Evolutionary conservation across 2,113 vertebrate genomes (phyloP).

Genomic region (Triplophysa siluroides): DNA sequence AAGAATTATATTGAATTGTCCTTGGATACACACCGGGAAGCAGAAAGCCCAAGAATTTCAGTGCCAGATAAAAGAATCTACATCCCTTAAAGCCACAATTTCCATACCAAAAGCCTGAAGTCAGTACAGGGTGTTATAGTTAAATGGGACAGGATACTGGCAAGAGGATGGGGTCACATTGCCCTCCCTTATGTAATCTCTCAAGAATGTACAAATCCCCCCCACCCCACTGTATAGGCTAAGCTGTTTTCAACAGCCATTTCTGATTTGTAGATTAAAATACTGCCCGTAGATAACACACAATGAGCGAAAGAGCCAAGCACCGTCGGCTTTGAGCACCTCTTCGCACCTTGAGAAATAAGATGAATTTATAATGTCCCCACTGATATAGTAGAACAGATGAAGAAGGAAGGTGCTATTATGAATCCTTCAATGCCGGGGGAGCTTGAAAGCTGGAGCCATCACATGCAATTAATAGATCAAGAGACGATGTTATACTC

Average conservation of each 20-base stretch:
- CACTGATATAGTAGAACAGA: constrained; percentile 24
- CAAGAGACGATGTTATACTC: constrained; percentile 32
- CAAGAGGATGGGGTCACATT: constrained; percentile 44
- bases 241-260: constrained; percentile 40
- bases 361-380: constrained; percentile 48
- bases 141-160: constrained; percentile 49
- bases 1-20: constrained; percentile 37
- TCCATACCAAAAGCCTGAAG: constrained; percentile 62
- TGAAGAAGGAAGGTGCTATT: constrained; percentile 31
- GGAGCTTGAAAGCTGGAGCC: constrained; percentile 12
- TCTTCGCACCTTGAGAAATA: constrained; percentile 36
- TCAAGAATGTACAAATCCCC: constrained; percentile 57
- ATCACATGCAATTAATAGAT: constrained; percentile 41
- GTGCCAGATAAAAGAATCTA: constrained; percentile 44
- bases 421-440: constrained; percentile 26
- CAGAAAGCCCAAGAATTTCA: constrained; percentile 53
- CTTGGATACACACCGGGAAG: constrained; percentile 52
- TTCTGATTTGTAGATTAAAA: constrained; percentile 48
- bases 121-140: constrained; percentile 52
- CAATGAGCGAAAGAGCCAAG: constrained; percentile 41
- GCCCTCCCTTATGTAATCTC: constrained; percentile 57
- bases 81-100: constrained; percentile 54
- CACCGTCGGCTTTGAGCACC: constrained; percentile 4
- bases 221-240: constrained; percentile 38
- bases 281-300: constrained; percentile 47